Evolutionary conservation across 2,888 invertebrate species (phyloP), one percentile per base, ranked within the genome.

Genomic region (Hyppa rectilinea): DNA sequence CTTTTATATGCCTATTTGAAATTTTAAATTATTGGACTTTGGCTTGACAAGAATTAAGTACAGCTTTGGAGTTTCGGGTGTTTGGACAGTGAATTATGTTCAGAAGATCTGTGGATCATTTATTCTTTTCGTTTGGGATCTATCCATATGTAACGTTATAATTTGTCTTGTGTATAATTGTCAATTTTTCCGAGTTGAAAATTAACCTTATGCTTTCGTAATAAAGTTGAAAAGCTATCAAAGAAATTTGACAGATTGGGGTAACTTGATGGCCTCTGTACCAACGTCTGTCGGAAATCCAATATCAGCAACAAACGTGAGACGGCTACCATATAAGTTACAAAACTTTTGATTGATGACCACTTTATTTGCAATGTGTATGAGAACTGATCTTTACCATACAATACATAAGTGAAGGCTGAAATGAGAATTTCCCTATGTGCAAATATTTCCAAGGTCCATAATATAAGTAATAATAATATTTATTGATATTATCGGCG

Each of bases 41-140:
- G n/a, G n/a, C n/a, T n/a, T n/a, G n/a, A n/a, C n/a, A n/a, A 53
- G 26, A 40, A 58, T 53, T 53, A 65, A 34, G 26, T 56, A 40
- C 7, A 20, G 12, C 38, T 40, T 58, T 40, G 7, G 12, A 20
- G 38, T 40, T 4, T 29, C 1, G 4, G 12, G 20, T 38, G 26
- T 58, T 56, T 26, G 20, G 1, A 20, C 6, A 4, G 6, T 12
- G 20, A 20, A 12, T 20, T 26, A 26, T 38, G 55, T 2, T 55
- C 17, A 36, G 23, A 17, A 50, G 17, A 23, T 23, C 23, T 47
- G 47, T 2, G 10, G 5, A 5, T 12, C 12, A 23, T 47, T n/a
- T 4, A 5, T 47, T 12, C 14, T 36, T 0, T 17, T 55, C 2
- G 34, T 2, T 4, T 53, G n/a, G 14, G n/a, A n/a, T 7, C 7